These are phyloP conservation scores for Hybos culiciformis DNA, from an alignment of 2,888 invertebrate genomes.

Conservation along the genomic window DNA sequence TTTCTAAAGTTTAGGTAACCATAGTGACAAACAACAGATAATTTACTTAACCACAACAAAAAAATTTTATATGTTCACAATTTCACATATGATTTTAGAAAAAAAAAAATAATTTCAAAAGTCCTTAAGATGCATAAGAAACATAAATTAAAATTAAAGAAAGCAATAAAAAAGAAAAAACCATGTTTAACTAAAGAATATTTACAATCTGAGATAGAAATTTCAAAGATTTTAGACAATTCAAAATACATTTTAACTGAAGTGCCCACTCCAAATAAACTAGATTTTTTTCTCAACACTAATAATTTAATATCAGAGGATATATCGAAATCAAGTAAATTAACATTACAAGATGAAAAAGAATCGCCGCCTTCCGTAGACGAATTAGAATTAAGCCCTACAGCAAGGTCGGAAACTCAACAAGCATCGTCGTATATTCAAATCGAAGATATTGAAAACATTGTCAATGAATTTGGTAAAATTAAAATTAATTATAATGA, in stretches of 20 bases:
- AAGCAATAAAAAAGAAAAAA: slow-evolving; percentile 16
- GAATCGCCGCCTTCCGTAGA: background rate
- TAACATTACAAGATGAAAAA: background rate
- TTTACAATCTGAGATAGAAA: slow-evolving; percentile 24
- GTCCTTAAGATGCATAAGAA: too few relatives aligned
- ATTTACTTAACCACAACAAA: too few relatives aligned
- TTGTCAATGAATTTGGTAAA: slow-evolving; percentile 13
- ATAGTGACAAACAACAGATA: too few relatives aligned
- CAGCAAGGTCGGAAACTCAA: slow-evolving; percentile 11
- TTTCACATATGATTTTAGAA: too few relatives aligned
- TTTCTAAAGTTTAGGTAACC: too few relatives aligned
- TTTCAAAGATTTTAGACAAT: slow-evolving; percentile 20
- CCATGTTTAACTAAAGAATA: slow-evolving; percentile 24
- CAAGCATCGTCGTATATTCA: slow-evolving; percentile 26
- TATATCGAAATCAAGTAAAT: background rate
- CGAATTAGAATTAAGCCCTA: background rate
- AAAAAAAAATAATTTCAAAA: too few relatives aligned
- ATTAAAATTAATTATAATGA: slow-evolving; percentile 16
- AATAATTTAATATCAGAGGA: background rate
- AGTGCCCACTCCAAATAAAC: background rate
- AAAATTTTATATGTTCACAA: too few relatives aligned
- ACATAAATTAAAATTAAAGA: too few relatives aligned
- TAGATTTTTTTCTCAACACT: slow-evolving; percentile 2
- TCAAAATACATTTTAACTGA: slow-evolving; percentile 9
- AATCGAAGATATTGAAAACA: slow-evolving; percentile 22